phyloP scores from a whole-genome alignment of 2,113 vertebrate species.

The Carlito syrichta region DNA sequence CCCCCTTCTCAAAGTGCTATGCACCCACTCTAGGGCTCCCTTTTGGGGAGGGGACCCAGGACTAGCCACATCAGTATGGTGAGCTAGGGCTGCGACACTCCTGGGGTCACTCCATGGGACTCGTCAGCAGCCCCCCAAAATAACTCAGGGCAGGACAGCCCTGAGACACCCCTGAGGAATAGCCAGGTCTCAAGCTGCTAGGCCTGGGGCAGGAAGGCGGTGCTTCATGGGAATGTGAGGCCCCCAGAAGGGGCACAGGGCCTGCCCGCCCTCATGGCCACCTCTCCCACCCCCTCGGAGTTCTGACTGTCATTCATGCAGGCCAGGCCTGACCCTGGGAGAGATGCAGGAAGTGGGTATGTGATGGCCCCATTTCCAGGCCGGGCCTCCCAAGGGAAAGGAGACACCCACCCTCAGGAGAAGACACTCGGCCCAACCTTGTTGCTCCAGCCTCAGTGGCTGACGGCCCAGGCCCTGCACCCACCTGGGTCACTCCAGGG shows the following conservation, averaged over 20 bases:
- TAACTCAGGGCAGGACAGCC: background rate
- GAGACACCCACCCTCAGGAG: background rate
- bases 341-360: background rate
- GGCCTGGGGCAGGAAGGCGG: no score
- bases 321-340: background rate
- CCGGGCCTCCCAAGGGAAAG: background rate
- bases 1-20: fast-evolving
- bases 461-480: no score
- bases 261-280: no score
- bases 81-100: background rate
- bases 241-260: no score
- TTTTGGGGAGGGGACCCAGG: no score
- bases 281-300: background rate
- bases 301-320: background rate
- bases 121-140: background rate
- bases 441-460: no score
- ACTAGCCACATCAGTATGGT: fast-evolving
- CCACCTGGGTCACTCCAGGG: background rate
- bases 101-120: no score
- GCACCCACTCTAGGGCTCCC: background rate
- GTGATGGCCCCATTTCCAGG: no score
- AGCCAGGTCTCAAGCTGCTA: no score
- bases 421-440: no score
- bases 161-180: no score
- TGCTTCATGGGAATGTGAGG: no score